Evolutionary conservation across 2,113 vertebrate genomes (phyloP).

Genomic region (Halcyon senegalensis): DNA sequence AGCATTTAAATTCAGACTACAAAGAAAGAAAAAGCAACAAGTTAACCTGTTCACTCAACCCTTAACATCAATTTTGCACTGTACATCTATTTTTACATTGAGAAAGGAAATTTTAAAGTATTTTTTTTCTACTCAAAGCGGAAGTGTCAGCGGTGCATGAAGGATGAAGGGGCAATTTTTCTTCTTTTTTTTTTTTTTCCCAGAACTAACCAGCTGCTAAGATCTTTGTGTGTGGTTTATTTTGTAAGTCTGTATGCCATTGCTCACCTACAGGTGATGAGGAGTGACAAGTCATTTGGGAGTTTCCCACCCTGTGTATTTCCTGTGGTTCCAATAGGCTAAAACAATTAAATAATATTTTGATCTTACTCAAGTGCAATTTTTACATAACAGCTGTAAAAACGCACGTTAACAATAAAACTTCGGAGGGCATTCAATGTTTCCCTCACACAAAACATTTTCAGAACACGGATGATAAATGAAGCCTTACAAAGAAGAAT

Average conservation of each 20-base stretch:
- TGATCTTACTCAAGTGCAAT: conserved; percentile 29
- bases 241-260: neutral
- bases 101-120: neutral
- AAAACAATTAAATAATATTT: conserved; percentile 70
- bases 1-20: neutral
- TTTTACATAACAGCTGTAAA: conserved; percentile 64
- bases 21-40: neutral
- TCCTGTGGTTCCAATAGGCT: conserved; percentile 56
- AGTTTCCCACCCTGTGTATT: conserved; percentile 47
- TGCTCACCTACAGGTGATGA: conserved; percentile 29
- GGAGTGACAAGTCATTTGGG: neutral
- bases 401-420: conserved; percentile 51
- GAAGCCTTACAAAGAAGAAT: conserved; percentile 57
- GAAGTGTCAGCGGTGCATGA: neutral
- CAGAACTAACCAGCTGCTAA: conserved; percentile 35
- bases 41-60: neutral
- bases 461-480: conserved; percentile 50
- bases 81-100: neutral
- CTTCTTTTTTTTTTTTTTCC: neutral
- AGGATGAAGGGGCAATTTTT: neutral
- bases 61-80: neutral
- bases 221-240: neutral
- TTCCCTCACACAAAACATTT: conserved; percentile 42
- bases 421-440: neutral
- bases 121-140: neutral